These are phyloP conservation scores for Scomber japonicus DNA, from an alignment of 2,113 vertebrate genomes.

Conservation along the genomic window DNA sequence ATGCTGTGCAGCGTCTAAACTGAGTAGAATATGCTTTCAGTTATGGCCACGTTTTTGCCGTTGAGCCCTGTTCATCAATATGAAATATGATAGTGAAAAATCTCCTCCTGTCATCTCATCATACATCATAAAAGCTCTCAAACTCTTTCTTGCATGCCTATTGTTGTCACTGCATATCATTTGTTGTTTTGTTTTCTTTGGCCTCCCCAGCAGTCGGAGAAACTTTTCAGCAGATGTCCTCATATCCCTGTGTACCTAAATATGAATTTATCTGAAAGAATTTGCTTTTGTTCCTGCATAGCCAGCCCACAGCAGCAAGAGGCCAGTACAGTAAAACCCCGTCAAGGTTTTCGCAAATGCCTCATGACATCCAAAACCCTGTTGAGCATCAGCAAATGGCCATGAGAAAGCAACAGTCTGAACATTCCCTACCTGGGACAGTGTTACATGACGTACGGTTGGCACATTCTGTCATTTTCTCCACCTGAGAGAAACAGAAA, in stretches of 20 bases:
- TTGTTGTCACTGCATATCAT: slow-evolving; percentile 26
- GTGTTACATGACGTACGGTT: slow-evolving; percentile 49
- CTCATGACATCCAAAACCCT: slow-evolving; percentile 43
- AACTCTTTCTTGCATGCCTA: slow-evolving; percentile 34
- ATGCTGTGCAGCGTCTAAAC: slow-evolving; percentile 68
- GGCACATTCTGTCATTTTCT: slow-evolving; percentile 69
- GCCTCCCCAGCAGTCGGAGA: slow-evolving; percentile 40
- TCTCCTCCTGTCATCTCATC: slow-evolving; percentile 25
- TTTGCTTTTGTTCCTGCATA: slow-evolving; percentile 48
- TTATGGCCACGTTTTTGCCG: slow-evolving; percentile 66
- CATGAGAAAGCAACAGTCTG: slow-evolving; percentile 37
- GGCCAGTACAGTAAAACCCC: slow-evolving; percentile 11
- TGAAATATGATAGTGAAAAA: slow-evolving; percentile 14
- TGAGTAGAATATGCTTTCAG: slow-evolving; percentile 74
- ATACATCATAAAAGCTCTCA: slow-evolving; percentile 38
- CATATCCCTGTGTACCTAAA: slow-evolving; percentile 48
- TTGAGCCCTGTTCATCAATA: slow-evolving; percentile 19
- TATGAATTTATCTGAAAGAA: slow-evolving; percentile 64
- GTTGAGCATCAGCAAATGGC: slow-evolving; percentile 46
- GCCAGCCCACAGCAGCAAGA: slow-evolving; percentile 31
- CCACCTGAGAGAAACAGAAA: slow-evolving; percentile 22
- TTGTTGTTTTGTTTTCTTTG: slow-evolving; percentile 66
- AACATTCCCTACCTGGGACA: slow-evolving; percentile 52
- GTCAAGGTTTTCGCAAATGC: slow-evolving; percentile 54
- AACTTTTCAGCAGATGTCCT: slow-evolving; percentile 69